A percentile compares a stretch with the other conserved stretches of the same genome.
Evolutionary conservation across 2,113 vertebrate genomes (phyloP).

Genomic region (Spheniscus mendiculus): DNA sequence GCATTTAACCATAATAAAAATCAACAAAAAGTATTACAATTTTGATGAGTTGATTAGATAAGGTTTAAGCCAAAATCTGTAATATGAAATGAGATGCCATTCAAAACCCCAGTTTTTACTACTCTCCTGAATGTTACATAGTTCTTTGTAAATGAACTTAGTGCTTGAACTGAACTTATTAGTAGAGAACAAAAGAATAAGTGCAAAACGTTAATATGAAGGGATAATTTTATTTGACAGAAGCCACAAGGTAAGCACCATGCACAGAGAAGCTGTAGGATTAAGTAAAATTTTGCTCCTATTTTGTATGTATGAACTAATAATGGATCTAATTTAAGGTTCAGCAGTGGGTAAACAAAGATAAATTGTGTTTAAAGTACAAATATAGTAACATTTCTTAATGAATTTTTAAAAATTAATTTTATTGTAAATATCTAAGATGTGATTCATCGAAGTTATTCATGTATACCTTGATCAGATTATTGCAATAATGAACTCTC

Average conservation of each 20-base stretch:
- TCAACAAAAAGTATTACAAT: neutral
- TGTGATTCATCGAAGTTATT: neutral
- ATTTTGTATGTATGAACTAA: neutral
- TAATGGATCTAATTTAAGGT: neutral
- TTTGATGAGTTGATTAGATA: neutral
- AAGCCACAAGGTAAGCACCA: neutral
- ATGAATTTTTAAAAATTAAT: neutral
- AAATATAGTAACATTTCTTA: neutral
- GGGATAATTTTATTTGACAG: neutral
- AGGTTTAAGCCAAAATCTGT: neutral
- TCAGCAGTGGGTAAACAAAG: neutral
- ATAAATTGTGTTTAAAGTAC: neutral
- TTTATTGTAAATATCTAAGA: neutral
- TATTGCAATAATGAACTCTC: neutral
- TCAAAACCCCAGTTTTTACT: neutral
- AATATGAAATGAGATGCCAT: neutral
- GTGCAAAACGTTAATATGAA: neutral
- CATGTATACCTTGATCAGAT: neutral
- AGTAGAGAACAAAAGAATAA: neutral
- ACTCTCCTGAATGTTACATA: neutral
- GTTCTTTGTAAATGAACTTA: neutral
- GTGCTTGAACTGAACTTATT: neutral
- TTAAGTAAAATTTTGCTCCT: neutral
- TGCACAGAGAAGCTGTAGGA: neutral
- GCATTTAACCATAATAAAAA: neutral